phyloP scores from a whole-genome alignment of 2,888 invertebrate species.

The Autographa gamma region DNA sequence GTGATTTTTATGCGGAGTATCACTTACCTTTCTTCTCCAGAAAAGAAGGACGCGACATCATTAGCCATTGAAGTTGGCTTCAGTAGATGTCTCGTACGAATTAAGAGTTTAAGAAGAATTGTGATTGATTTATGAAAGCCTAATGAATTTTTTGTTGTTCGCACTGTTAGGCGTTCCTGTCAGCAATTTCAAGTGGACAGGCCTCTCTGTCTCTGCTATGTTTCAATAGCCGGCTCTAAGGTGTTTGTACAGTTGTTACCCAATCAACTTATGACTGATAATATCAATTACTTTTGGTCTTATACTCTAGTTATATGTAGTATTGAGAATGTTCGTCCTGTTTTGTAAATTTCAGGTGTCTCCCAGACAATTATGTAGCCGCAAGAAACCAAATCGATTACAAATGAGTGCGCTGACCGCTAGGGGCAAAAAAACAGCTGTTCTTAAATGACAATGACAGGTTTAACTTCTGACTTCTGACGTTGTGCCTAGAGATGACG shows the following conservation, averaged over 20 bases:
- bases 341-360: neutral
- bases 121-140: constrained; percentile 22
- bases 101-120: constrained; percentile 47
- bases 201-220: neutral
- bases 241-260: neutral
- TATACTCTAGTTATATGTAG: neutral
- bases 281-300: neutral
- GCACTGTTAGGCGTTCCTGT: neutral
- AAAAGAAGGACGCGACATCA: constrained; percentile 59
- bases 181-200: neutral
- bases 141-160: neutral
- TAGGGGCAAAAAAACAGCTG: too few relatives aligned
- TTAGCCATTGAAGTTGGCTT: constrained; percentile 63
- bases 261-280: constrained; percentile 1
- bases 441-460: too few relatives aligned
- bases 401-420: too few relatives aligned
- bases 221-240: neutral
- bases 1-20: neutral
- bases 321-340: neutral
- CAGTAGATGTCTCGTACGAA: constrained; percentile 24
- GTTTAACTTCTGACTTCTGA: too few relatives aligned
- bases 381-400: neutral
- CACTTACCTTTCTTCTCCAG: constrained; percentile 63
- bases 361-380: neutral
- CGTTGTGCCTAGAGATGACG: too few relatives aligned